Percentiles rank a stretch among this genome's conserved stretches.
These are phyloP conservation scores for Scatophagus argus DNA, from an alignment of 2,113 vertebrate species.

Conservation along the genomic window DNA sequence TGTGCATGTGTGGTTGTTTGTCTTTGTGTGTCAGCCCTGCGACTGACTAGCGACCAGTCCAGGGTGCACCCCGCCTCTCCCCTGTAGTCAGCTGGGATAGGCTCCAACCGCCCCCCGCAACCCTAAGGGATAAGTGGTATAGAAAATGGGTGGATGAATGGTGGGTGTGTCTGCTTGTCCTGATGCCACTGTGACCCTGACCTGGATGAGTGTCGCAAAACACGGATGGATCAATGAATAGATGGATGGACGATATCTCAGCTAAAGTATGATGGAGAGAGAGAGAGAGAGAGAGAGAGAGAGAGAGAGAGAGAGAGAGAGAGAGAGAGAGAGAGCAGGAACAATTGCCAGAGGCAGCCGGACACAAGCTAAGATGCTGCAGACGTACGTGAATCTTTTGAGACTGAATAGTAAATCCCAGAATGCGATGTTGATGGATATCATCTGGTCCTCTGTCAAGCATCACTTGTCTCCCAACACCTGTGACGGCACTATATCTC, in stretches of 20 bases:
- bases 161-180: constrained; percentile 1
- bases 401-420: neutral
- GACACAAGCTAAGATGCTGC: neutral
- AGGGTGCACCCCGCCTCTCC: no score
- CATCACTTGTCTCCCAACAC: neutral
- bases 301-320: constrained; percentile 10
- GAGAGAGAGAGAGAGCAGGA: constrained; percentile 6
- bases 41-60: no score
- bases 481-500: neutral
- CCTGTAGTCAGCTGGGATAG: no score
- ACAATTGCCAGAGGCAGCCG: neutral
- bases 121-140: no score
- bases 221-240: neutral
- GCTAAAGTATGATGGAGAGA: neutral
- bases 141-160: no score
- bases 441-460: neutral
- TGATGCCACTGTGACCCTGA: constrained; percentile 16
- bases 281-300: constrained; percentile 12
- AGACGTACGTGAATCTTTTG: neutral
- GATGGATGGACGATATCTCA: constrained; percentile 7
- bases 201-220: constrained; percentile 13
- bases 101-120: no score
- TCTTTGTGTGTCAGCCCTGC: no score
- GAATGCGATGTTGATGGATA: no score
- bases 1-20: no score